Base-by-base conservation (phyloP, 2,113 vertebrate genomes). In the Forbesichthys agassizii region DNA sequence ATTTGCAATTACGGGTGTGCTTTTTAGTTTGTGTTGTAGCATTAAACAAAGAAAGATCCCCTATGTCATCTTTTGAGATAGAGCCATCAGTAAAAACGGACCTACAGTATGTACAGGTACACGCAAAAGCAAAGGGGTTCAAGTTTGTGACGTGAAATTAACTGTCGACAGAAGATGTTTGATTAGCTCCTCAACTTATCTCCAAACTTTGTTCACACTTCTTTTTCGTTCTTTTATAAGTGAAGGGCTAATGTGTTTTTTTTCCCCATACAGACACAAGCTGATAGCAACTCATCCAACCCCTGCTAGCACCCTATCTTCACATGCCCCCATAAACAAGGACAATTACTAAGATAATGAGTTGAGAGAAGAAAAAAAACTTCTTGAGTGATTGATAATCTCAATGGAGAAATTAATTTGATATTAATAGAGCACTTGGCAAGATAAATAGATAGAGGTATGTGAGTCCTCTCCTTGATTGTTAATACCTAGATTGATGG, bases 281-380 rank as follows among this genome's bases (percentile, higher is more conserved):
- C 68, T 69, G 65, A 47, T 61, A 54, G 18, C 70, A 66, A 78
- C 48, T 18, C 48, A 74, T 76, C 80, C 75, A 75, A 57, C 73
- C 63, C 83, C 77, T 83, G 75, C 57, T n/a, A 87, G 71, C 46
- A 62, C 69, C 76, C 70, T 76, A 66, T 74, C 81, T 81, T 88
- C 86, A 88, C 86, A 88, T 92, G 90, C 83, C 74, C 83, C 57
- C 67, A 84, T 91, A 93, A 93, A 93, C 91, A 93, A 93, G 90
- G 90, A 88, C 90, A 92, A 93, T 92, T 91, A 91, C 81, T 66
- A 74, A 77, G 85, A 83, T 93, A 93, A 92, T 93, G 86, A 92
- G 86, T 89, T 82, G 79, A 88, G 84, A 74, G 79, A 88, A 84
- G 73, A 78, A 84, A 79, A 81, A 83, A 75, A 56, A 9, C 71